Percentiles rank a stretch among this genome's conserved stretches.
Conservation (phyloP, 2,888 invertebrate species). For the Ochropleura leucogaster region DNA sequence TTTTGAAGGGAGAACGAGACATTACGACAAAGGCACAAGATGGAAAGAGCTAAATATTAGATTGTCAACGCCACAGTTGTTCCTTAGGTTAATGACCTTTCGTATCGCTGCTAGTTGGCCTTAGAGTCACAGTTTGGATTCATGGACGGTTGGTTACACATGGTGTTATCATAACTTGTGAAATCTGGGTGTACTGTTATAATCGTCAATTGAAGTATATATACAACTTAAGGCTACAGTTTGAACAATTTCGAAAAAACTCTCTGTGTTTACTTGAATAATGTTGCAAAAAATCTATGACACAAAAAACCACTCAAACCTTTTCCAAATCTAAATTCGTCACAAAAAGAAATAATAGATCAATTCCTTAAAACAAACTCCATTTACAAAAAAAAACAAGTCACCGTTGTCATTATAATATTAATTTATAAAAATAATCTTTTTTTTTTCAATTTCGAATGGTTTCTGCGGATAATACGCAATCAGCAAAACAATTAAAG, state of each 20-base stretch:
- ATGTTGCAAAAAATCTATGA: background rate
- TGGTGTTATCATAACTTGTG: no score
- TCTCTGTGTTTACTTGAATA: background rate
- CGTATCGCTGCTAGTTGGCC: no score
- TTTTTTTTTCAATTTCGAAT: slow-evolving; percentile 62
- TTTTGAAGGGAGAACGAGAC: no score
- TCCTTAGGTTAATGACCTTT: no score
- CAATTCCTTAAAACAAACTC: background rate
- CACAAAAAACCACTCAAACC: background rate
- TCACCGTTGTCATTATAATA: slow-evolving; percentile 31
- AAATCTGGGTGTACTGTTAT: no score
- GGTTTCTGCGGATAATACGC: slow-evolving; percentile 72
- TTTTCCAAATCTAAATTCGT: background rate
- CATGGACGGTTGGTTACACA: no score
- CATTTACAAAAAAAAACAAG: slow-evolving; percentile 29
- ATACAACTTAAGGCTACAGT: no score
- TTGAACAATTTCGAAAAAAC: background rate
- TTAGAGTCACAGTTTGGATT: no score
- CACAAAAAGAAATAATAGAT: background rate
- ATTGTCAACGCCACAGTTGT: no score
- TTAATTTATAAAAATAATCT: slow-evolving; percentile 46
- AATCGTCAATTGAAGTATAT: background rate
- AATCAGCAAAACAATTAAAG: slow-evolving; percentile 78
- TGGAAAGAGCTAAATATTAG: no score
- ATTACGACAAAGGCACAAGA: no score